phyloP scores from a whole-genome alignment of 2,113 vertebrate species.

The Brienomyrus brachyistius region DNA sequence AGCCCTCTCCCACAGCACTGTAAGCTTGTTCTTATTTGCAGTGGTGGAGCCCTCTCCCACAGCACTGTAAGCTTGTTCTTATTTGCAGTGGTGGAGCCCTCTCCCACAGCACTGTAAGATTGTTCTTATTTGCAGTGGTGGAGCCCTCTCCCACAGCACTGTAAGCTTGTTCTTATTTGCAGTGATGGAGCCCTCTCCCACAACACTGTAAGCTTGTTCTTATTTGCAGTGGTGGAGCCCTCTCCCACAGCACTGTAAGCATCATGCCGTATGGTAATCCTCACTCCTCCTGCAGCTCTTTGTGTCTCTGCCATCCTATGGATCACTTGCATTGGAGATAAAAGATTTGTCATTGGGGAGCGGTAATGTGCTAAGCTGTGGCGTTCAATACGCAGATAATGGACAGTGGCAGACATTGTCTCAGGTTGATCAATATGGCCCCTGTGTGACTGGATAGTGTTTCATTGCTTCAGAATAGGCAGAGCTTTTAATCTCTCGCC shows the following conservation, averaged over 20 bases:
- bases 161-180: slow-evolving; percentile 4
- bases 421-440: slow-evolving; percentile 7
- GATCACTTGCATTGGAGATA: slow-evolving; percentile 33
- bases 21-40: too few relatives aligned
- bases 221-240: not conserved
- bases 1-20: too few relatives aligned
- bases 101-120: too few relatives aligned
- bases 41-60: too few relatives aligned
- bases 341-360: slow-evolving; percentile 30
- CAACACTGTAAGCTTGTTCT: not conserved
- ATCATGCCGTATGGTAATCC: not conserved
- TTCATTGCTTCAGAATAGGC: not conserved
- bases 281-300: slow-evolving; percentile 23
- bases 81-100: too few relatives aligned
- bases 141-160: slow-evolving; percentile 6
- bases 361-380: slow-evolving; percentile 43
- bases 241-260: slow-evolving; percentile 18
- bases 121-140: too few relatives aligned
- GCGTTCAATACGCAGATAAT: slow-evolving; percentile 48
- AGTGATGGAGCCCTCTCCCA: slow-evolving; percentile 2
- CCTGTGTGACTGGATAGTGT: not conserved
- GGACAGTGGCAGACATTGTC: not conserved
- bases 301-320: slow-evolving; percentile 36
- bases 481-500: slow-evolving; percentile 1
- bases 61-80: too few relatives aligned